Evolutionary conservation across 2,113 vertebrate genomes (phyloP).

Genomic region (Recurvirostra avosetta): DNA sequence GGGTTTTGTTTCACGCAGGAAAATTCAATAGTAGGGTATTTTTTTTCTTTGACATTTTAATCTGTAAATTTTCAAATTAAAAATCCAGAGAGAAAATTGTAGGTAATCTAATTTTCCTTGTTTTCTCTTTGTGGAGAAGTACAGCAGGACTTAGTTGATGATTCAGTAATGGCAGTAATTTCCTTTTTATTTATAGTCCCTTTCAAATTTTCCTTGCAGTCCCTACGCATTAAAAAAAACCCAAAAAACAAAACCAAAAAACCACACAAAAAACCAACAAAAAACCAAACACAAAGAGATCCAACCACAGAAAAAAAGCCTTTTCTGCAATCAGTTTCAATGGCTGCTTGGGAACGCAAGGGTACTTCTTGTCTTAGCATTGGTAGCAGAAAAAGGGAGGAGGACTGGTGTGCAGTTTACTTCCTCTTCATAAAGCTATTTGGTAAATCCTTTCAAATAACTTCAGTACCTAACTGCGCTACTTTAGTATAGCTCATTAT

Average conservation of each 20-base stretch:
- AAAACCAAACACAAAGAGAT: background rate
- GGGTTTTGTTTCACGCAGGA: fast-evolving
- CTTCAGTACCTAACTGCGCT: background rate
- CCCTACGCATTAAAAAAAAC: background rate
- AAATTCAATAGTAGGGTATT: background rate
- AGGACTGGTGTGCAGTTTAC: background rate
- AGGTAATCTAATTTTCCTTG: background rate
- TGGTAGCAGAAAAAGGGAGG: background rate
- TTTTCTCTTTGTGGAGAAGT: background rate
- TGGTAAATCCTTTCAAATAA: background rate
- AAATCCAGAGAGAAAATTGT: background rate
- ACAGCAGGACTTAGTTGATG: background rate
- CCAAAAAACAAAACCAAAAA: background rate
- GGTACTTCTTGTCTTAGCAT: background rate
- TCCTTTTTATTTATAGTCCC: background rate
- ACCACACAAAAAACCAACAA: background rate
- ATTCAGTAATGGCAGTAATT: background rate
- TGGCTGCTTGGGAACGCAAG: background rate
- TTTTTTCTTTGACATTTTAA: no score
- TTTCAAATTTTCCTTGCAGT: background rate
- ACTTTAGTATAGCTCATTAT: background rate
- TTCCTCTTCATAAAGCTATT: background rate
- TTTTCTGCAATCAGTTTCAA: background rate
- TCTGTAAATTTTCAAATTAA: background rate
- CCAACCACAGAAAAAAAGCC: fast-evolving